Evolutionary conservation across 2,113 vertebrate species (phyloP), one percentile per base, ranked within the genome.

Genomic region (Proterorhinus semilunaris): DNA sequence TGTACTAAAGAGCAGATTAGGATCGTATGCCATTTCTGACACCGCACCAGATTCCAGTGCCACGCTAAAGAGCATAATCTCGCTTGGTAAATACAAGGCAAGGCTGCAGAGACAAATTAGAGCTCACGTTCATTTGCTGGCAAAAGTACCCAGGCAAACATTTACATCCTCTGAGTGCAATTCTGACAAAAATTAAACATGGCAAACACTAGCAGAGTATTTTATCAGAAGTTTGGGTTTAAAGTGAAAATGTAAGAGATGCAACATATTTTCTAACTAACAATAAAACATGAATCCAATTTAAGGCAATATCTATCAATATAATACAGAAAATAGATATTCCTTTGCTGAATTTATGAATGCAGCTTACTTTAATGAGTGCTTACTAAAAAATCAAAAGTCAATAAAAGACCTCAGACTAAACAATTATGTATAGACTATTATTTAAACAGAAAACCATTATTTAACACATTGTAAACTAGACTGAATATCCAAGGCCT

Each of bases 81-180:
- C 43, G 47, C 57, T 43, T 21, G 72, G 48, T 16, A 78, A 68
- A 70, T 62, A 27, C 53, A 62, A 54, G 57, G 15, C 27, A 72
- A 66, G 62, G 72, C 45, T 54, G 10, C 67, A 27, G 51, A 68
- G 51, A 69, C 17, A 42, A 49, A 68, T 69, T 7, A 78, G 45
- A 21, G 75, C 69, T 79, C 62, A n/a, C 64, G 69, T 66, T 71
- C 66, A 70, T 61, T 57, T 70, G 66, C 68, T 78, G 83, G 81
- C 83, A 66, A 73, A 16, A 71, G 67, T 68, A 81, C 79, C 78
- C 76, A 62, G 55, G 64, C 66, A 81, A 71, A 66, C 63, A 59
- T 7, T 36, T 16, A 46, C 62, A 47, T 17, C 62, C 58, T 69
- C 66, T 9, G 51, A 76, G 72, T 64, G 36, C 50, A 46, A 63